Conservation (phyloP, 1,140 invertebrate species). For the Caenorhabditis elegans region WBcel235 BX284605.5:11543501-11544000, state of each 20-base stretch:
- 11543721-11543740: too few relatives aligned
- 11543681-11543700: too few relatives aligned
- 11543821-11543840: neutral
- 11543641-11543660: too few relatives aligned
- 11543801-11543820: neutral
- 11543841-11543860: slow-evolving; percentile 15
- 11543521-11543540: too few relatives aligned
- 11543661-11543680: too few relatives aligned
- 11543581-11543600: too few relatives aligned
- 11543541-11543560: too few relatives aligned
- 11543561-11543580: too few relatives aligned
- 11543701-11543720: too few relatives aligned
- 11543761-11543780: neutral
- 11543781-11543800: slow-evolving; percentile 4
- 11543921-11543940: slow-evolving; percentile 21
- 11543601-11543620: too few relatives aligned
- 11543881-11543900: neutral
- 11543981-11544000: neutral
- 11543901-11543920: neutral
- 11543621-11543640: too few relatives aligned
- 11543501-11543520: too few relatives aligned
- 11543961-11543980: neutral
- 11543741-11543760: neutral
- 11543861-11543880: slow-evolving; percentile 15
- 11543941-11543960: neutral